Base-by-base conservation (phyloP, 2,113 vertebrate species). In the Thryonomys swinderianus region DNA sequence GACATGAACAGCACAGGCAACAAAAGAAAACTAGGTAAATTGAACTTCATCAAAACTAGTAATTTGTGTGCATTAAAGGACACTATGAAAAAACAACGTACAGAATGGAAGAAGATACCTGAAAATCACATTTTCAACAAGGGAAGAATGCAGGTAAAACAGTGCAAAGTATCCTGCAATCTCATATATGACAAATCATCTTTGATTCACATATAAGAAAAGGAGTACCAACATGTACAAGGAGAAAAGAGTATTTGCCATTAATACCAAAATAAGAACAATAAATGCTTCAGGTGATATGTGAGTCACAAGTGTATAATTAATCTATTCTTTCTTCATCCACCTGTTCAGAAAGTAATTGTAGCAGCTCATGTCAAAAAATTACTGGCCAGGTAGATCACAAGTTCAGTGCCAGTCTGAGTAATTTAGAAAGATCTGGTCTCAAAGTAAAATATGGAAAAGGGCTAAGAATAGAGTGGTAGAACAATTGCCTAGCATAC, bases 331-430 rank as follows among this genome's bases (percentile, higher is more conserved):
- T n/a, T n/a, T 11, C 55, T 57, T 74, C 32, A 40, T 66, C 37
- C 48, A 37, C 37, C 11, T 64, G 3, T 82, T 91, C 57, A 82
- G 32, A 83, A 91, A 51, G 48, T 51, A 51, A 84, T 37, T 57
- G 80, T 42, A 76, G 34, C 40, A 57, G 64, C 67, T 59, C 48
- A 74, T 82, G 55, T 53, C 20, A 80, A 94, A 96, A 74, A 73
- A 48, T 37, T 64, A 87, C 3, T 66, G 78, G 10, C 9, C 3
- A 85, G 4, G 57, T 20, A 59, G 57, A 59, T 59, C 20, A 21
- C 57, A 59, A 59, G 57, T 59, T 59, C 57, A 59, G 21, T 17
- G 20, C 53, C 57, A 59, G 20, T 17, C 57, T 57, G 16, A 51
- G 20, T 21, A 59, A 59, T 21, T 59, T 5, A 59, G 57, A 59